Base-by-base conservation (phyloP, 2,113 vertebrate genomes). In the Potamarius usumacintae region DNA sequence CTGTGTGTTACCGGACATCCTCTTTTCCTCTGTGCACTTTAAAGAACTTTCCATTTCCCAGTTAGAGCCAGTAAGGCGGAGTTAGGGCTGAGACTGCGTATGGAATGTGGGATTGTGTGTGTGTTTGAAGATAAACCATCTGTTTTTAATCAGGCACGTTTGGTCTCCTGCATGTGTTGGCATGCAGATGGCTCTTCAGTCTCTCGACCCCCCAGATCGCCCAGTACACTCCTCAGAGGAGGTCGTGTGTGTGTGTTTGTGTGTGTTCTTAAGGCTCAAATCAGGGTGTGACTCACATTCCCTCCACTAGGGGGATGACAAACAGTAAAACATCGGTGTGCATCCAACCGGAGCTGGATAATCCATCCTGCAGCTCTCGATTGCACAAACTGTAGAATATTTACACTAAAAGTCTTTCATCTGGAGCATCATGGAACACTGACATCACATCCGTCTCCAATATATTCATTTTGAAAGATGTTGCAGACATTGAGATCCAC, bases 131-230 rank as follows among this genome's bases (percentile, higher is more conserved):
- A 89, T 84, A 83, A 83, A 77, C 10, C 53, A 9, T 57, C 77
- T 88, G 67, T 57, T 85, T 84, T 71, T 52, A 62, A 79, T 84
- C 82, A 89, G 89, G 84, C 86, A 87, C 74, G 84, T 91, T 87
- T 86, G 67, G 85, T 83, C 77, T 86, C 82, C 58, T 86, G 85
- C 88, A 72, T 65, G 92, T 89, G 79, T 88, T 86, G 91, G 91
- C 90, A 90, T 88, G 81, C 48, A 86, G 82, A 57, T 86, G 92
- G 88, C 90, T 90, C 72, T 92, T 86, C 60, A 55, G 86, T 77
- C 69, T 81, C 84, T 82, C 88, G 78, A 88, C 89, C 88, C 85
- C 85, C 88, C 84, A 82, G 85, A 85, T 62, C 53, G 62, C 82
- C 83, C 22, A 83, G 76, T 63, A 78, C 84, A 78, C 81, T 55